phyloP scores from a whole-genome alignment of 2,113 vertebrate species.

The Shinisaurus crocodilurus region DNA sequence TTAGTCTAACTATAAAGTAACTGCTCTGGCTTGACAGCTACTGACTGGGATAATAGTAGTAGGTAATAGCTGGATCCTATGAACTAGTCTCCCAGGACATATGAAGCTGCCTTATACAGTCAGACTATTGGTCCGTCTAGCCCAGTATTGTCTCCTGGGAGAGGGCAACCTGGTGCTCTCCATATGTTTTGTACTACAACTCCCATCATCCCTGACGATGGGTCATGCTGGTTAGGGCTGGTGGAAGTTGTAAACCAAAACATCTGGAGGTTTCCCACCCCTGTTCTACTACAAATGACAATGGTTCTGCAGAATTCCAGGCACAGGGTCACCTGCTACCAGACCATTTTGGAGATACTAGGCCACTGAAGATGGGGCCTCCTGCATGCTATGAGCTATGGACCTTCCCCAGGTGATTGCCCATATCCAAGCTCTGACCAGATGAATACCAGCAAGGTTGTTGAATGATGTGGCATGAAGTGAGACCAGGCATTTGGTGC shows the following conservation, averaged over 20 bases:
- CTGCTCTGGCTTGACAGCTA: background rate
- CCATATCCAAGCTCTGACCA: background rate
- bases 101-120: background rate
- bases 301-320: no score
- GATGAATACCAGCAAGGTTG: background rate
- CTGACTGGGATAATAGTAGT: slow-evolving; percentile 4
- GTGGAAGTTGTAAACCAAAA: no score
- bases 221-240: no score
- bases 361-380: no score
- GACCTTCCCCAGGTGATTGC: background rate
- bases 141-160: background rate
- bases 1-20: background rate
- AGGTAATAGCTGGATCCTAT: background rate
- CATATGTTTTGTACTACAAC: no score
- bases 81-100: background rate
- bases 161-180: no score
- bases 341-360: no score
- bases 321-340: no score
- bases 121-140: background rate
- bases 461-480: background rate
- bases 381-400: background rate
- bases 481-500: background rate
- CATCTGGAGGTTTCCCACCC: no score
- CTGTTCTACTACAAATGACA: no score
- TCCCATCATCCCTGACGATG: no score